Evolutionary conservation across 2,797 vertebrate genomes (phyloP), one percentile per base, ranked within the genome.

Genomic region (Acridotheres tristis): DNA sequence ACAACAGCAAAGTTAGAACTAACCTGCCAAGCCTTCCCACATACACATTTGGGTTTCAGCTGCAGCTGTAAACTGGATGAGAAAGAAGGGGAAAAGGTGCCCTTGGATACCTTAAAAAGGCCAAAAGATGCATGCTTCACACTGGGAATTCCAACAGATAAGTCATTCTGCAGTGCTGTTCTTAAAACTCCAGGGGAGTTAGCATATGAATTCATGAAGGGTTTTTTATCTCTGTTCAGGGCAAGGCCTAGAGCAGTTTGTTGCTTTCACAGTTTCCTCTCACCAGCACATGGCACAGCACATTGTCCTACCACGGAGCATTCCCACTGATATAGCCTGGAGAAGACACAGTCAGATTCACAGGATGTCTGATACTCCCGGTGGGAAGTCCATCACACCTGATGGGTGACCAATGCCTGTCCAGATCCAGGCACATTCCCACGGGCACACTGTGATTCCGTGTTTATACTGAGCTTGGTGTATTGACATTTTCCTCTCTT

Each of bases 361-460:
- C 45, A 54, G 71, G 69, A 47, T 15, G 7, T 13, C 15, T 40
- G 21, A 29, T 21, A 30, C 23, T 77, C 32, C 19, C 63, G 34
- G 22, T 2, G 10, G 30, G 58, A 85, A 40, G 50, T 9, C 10
- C 43, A 9, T 11, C 40, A 10, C 1, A 2, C 3, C 32, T 7
- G 4, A 36, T 1, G 7, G 32, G 26, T 34, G 11, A 3, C 47
- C 57, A 17, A 9, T 2, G 30, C 38, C 50, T 73, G 53, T 9
- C 32, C 58, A 83, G 57, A n/a, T 15, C 13, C 6, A 2, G 9
- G 1, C 48, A 26, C 0, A 0, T n/a, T 67, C 26, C 45, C 42
- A 8, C 0, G 2, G 48, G n/a, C 36, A 34, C 38, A 11, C 5
- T 23, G 20, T 10, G 26, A 27, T 13, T 48, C 22, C n/a, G 27